Evolutionary conservation across 2,113 vertebrate species (phyloP).

Genomic region (Poeciliopsis retropinna): DNA sequence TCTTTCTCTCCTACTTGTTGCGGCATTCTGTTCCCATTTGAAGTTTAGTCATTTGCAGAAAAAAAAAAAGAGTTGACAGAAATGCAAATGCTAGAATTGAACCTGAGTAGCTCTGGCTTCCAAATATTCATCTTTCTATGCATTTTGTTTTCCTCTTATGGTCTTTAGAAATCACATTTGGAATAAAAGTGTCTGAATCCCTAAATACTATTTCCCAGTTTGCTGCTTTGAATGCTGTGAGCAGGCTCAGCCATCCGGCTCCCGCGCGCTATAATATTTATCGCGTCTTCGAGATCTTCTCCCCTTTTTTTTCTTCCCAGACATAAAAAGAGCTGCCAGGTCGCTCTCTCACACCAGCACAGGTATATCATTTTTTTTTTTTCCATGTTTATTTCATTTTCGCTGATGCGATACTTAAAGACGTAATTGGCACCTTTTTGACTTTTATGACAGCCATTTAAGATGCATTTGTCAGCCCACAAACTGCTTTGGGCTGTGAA

Average conservation of each 20-base stretch:
- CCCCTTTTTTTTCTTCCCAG: conserved; percentile 21
- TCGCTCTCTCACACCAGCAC: conserved; percentile 37
- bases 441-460: conserved; percentile 86
- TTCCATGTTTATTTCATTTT: conserved; percentile 72
- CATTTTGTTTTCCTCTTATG: conserved; percentile 9
- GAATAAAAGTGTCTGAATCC: conserved; percentile 10
- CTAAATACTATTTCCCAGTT: conserved; percentile 9
- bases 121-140: conserved; percentile 3
- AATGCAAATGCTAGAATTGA: neutral
- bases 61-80: neutral
- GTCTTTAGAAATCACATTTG: conserved; percentile 28
- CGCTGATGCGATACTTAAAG: conserved; percentile 80
- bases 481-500: conserved; percentile 76
- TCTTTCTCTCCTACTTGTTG: conserved; percentile 52
- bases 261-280: conserved; percentile 47
- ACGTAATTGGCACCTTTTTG: conserved; percentile 87
- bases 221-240: conserved; percentile 17
- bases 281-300: conserved; percentile 56
- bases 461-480: conserved; percentile 83
- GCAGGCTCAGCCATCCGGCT: conserved; percentile 42
- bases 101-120: conserved; percentile 1
- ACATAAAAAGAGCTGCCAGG: conserved; percentile 27
- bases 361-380: conserved; percentile 19
- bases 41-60: conserved; percentile 21
- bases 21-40: neutral